Base-by-base conservation (phyloP, 2,113 vertebrate genomes). In the Myocastor coypus region DNA sequence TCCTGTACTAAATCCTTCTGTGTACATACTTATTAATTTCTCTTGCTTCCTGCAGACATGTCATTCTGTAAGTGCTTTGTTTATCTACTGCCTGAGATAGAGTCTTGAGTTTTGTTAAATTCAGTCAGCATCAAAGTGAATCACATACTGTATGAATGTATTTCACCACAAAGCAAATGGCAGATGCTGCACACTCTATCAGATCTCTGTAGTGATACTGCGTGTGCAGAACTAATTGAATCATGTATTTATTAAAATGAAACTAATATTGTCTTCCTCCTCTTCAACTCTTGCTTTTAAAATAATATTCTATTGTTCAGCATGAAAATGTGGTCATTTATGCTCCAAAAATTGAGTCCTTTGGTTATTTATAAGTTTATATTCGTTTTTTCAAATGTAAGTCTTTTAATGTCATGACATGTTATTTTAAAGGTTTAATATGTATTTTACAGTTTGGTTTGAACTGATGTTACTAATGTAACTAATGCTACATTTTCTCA, bases 1-100 rank as follows among this genome's bases (percentile, higher is more conserved):
- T 71, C 26, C 10, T 64, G 30, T 2, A 40, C 12, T 26, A 12
- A 61, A 88, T 66, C 87, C 24, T 88, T 96, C 78, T 71, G 14
- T 86, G 24, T 42, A n/a, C 20, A 42, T 84, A 78, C 30, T 66
- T 78, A 89, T 78, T 92, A 71, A 94, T 94, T 12, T 87, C 7
- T 81, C 34, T 69, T 81, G 52, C 28, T 90, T 91, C 85, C 52
- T 71, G 88, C 86, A 94, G 22, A 94, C 14, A 59, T 86, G 32
- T 59, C 37, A 73, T 78, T 84, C 20, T 83, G 96, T 86, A 94
- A 96, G 81, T 86, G 66, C 40, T 95, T 94, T 95, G 77, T 83
- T 85, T 94, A 95, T 26, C 42, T 95, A n/a, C 10, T 69, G 17
- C 63, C n/a, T 77, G 22, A 95, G 28, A 61, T 78, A 61, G 28